phyloP scores from a whole-genome alignment of 1,140 invertebrate genomes.

The Hyles vespertilio region DNA sequence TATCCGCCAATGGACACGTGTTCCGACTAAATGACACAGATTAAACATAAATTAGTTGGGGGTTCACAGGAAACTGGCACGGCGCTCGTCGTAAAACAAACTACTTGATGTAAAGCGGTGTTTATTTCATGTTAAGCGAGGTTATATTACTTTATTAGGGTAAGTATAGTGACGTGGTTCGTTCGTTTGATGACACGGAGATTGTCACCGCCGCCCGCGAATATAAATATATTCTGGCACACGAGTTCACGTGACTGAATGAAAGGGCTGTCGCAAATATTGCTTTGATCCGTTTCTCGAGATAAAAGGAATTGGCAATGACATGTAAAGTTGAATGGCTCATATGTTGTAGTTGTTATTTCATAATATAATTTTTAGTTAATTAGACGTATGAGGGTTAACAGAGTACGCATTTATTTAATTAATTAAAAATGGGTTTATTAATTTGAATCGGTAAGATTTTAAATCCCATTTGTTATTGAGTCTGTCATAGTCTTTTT shows the following conservation, averaged over 20 bases:
- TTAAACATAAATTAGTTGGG: slow-evolving; percentile 28
- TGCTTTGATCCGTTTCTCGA: no score
- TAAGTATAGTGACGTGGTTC: slow-evolving; percentile 19
- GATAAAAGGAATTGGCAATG: no score
- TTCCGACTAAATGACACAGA: slow-evolving; percentile 13
- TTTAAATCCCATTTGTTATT: no score
- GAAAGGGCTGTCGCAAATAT: no score
- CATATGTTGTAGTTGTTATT: no score
- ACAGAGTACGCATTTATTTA: no score
- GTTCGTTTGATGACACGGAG: slow-evolving; percentile 15
- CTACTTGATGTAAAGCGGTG: slow-evolving; percentile 11
- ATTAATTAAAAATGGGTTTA: no score
- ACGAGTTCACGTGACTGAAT: slow-evolving; percentile 3
- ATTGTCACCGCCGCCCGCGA: slow-evolving; percentile 16
- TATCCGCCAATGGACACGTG: slow-evolving; percentile 9
- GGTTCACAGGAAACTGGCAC: slow-evolving; percentile 29
- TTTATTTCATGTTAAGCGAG: slow-evolving; percentile 29
- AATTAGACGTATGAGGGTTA: no score
- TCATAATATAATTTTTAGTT: no score
- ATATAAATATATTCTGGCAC: slow-evolving; percentile 21
- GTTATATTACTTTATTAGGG: slow-evolving; percentile 22
- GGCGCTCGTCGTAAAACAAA: slow-evolving; percentile 30
- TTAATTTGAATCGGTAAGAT: no score
- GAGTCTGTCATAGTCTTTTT: no score
- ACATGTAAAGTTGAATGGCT: no score